phyloP scores from a whole-genome alignment of 2,888 invertebrate genomes.

The Sthenelais limicola region DNA sequence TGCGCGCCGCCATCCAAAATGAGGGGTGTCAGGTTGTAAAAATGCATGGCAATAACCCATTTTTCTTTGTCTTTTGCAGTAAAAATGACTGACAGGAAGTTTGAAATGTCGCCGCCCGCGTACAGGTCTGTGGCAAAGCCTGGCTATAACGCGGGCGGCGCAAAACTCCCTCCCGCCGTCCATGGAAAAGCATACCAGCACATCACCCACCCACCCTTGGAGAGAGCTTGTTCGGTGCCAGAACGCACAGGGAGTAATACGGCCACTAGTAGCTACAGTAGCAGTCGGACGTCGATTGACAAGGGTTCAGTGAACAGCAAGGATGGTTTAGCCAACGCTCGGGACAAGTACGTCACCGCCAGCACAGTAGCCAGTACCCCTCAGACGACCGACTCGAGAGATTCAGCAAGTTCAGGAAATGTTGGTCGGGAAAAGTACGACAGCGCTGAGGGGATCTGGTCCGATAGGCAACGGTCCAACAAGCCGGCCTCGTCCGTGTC shows the following conservation, averaged over 20 bases:
- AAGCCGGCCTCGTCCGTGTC: neutral
- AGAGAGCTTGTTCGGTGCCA: constrained; percentile 47
- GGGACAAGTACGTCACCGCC: constrained; percentile 26
- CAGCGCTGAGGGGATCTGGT: constrained; percentile 16
- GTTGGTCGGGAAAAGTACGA: constrained; percentile 7
- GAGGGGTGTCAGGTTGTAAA: too few relatives aligned
- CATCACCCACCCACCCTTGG: constrained; percentile 45
- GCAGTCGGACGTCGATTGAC: constrained; percentile 39
- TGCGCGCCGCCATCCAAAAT: too few relatives aligned
- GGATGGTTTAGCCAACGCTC: constrained; percentile 24
- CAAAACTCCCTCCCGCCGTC: constrained; percentile 1
- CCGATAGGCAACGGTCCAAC: neutral
- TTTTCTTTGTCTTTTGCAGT: too few relatives aligned
- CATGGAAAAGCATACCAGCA: constrained; percentile 24
- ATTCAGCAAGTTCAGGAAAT: constrained; percentile 24
- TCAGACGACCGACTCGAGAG: constrained; percentile 14
- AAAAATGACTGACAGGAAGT: too few relatives aligned
- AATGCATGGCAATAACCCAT: too few relatives aligned
- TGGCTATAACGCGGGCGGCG: neutral
- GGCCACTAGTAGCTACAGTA: constrained; percentile 42
- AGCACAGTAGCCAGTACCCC: constrained; percentile 17
- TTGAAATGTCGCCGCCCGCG: too few relatives aligned
- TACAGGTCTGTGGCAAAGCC: neutral
- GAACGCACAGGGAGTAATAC: constrained; percentile 43
- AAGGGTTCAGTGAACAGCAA: constrained; percentile 5